Base-by-base conservation (phyloP, 1,140 invertebrate species). In the Drosophila leontia region DNA sequence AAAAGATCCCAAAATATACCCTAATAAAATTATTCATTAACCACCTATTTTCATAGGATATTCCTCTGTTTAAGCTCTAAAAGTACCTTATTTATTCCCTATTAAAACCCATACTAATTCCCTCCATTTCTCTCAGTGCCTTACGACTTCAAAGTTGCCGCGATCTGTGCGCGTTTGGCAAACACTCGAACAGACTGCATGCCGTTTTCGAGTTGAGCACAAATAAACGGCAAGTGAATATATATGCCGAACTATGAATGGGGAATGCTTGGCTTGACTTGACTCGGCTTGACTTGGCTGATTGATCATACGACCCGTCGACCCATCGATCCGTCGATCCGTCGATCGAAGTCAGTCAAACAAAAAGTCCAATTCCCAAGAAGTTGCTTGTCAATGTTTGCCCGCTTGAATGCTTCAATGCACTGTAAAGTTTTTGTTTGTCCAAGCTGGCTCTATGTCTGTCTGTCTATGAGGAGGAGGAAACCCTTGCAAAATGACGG, bases 331-430 rank as follows among this genome's bases (percentile, higher is more conserved):
- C 58, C 68, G 47, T n/a, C 48, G 67, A 76, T 56, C 61, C 74
- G 48, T 65, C 76, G 82, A 80, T 75, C 69, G 58, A 62, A 60
- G 55, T 53, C 56, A 71, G 50, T 34, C 76, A 70, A 72, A 76
- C 45, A 67, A 76, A 56, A 79, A 80, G 80, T 83, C 76, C 84
- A 75, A 88, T 87, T 87, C 84, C 80, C 80, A 88, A 87, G 84
- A 88, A 88, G 85, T 90, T 90, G 70, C 69, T 60, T 72, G 85
- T 90, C 85, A 76, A 80, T 90, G 85, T 91, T 91, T 90, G 85
- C 64, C 64, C 65, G 81, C 78, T 69, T 82, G 86, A 90, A 90
- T 48, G 85, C 86, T 85, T 82, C 75, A 57, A 60, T 90, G 85
- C 86, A 91, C 61, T 65, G 42, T 34, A 17, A 51, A 70, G 55